These are phyloP conservation scores for Ochotona curzoniae DNA, from an alignment of 2,113 vertebrate genomes.

Conservation along the genomic window DNA sequence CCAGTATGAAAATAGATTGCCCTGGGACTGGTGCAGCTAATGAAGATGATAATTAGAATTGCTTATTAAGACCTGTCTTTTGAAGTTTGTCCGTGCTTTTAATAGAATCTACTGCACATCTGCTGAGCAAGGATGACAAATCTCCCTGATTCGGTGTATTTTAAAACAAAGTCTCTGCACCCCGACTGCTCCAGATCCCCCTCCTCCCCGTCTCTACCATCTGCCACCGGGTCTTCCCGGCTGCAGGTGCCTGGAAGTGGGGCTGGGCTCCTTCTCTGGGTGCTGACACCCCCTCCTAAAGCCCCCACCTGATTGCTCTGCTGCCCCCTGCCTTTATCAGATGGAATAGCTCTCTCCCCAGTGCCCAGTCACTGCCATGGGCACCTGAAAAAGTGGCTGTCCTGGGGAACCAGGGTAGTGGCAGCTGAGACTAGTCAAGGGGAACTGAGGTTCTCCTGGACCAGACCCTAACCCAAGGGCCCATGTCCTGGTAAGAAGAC, in stretches of 20 bases:
- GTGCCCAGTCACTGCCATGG: neutral
- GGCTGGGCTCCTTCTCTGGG: neutral
- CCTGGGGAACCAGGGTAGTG: neutral
- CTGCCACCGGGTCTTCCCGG: neutral
- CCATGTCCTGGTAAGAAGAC: neutral
- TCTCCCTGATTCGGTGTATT: conserved; percentile 44
- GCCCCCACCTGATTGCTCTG: neutral
- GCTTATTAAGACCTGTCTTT: conserved; percentile 72
- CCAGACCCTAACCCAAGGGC: neutral
- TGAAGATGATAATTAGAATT: conserved; percentile 71
- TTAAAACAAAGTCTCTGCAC: conserved; percentile 45
- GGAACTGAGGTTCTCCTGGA: neutral
- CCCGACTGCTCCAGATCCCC: neutral
- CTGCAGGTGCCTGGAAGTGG: neutral
- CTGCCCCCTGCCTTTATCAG: neutral
- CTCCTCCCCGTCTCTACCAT: neutral
- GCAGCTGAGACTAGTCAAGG: neutral
- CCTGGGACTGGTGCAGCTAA: conserved; percentile 61
- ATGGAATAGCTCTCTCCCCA: neutral
- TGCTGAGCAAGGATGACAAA: conserved; percentile 51
- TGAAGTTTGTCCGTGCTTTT: conserved; percentile 69
- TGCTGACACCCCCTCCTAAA: rapidly evolving
- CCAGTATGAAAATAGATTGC: conserved; percentile 18
- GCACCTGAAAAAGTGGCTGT: neutral
- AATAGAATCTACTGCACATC: conserved; percentile 62